Evolutionary conservation across 2,888 invertebrate genomes (phyloP), one percentile per base, ranked within the genome.

Genomic region (Cephus sareptanus): DNA sequence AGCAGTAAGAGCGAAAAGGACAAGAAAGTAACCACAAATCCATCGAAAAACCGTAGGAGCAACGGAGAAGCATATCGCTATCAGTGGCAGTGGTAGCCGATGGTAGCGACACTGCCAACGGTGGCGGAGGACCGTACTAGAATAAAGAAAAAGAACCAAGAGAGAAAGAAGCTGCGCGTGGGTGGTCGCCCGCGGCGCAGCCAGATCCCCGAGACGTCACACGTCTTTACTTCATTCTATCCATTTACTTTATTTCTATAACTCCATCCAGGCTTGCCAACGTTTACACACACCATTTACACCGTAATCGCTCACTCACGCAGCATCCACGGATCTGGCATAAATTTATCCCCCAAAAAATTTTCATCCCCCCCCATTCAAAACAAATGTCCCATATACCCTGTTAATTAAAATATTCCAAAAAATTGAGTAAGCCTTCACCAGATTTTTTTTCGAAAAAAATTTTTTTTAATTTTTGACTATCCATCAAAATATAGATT

Each of bases 181-280:
- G 90, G 91, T 90, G 91, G 90, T 90, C 90, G 86, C 88, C 86
- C 85, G 86, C 86, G 87, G 87, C 89, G 87, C 86, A 86, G 84
- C 85, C 85, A 84, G 85, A 87, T 84, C 84, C 83, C 81, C 74
- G 81, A 83, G 84, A 87, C 87, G 84, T 88, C 85, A 84, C 87
- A 85, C 85, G 87, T 87, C 87, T 87, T 87, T 87, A 86, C 85
- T 81, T 78, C 78, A 70, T 79, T 85, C 83, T 80, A 81, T 78
- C 71, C 71, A 31, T 34, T 71, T 71, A 34, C 31, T 34, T 71
- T 71, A 31, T 71, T 34, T 13, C 71, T 31, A 56, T 56, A 23
- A 56, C 56, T 56, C 56, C 56, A 15, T 2, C 56, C 56, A 56
- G 23, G 9, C 56, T 9, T 56, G 56, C 56, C 56, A 56, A 56